Evolutionary conservation across 2,113 vertebrate genomes (phyloP), one percentile per base, ranked within the genome.

Genomic region (Scortum barcoo): DNA sequence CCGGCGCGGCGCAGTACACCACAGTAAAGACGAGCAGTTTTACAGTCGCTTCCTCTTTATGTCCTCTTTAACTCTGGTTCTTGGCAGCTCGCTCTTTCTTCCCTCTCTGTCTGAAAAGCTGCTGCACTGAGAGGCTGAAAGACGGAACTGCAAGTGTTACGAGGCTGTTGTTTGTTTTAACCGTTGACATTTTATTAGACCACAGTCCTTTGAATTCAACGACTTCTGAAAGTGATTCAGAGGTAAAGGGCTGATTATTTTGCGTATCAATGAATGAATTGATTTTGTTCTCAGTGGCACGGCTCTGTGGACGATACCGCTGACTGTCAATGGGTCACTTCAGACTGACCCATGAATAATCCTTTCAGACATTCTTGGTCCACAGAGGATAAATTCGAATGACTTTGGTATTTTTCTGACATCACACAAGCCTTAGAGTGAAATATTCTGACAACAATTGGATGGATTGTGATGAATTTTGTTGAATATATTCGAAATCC

Each of bases 41-140:
- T 26, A 75, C 70, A 22, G n/a, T 72, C 73, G 22, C 84, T 78
- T 79, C 70, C 87, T 73, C 51, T 80, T 53, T 26, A 40, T 85
- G 83, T 87, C 88, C 65, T 26, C 66, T 13, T 62, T 36, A 70
- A 57, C 85, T 73, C 48, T 11, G 38, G 2, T 33, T 58, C 67
- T 67, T 79, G 36, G 57, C 28, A 38, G 33, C 19, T 50, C 68
- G 22, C n/a, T 26, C 68, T 63, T 69, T 42, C 53, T 75, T 78
- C 44, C 68, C 24, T 60, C 20, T 76, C 36, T 75, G 30, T 48
- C 38, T 22, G 0, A 51, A 51, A 78, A 50, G 74, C 74, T 56
- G 57, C 73, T 58, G 48, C 83, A 33, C 54, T 46, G 20, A 9
- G 14, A 22, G 33, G 69, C 69, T 53, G 51, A 28, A 7, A 46